Base-by-base conservation (phyloP, 2,113 vertebrate genomes). In the Megalops atlanticus region DNA sequence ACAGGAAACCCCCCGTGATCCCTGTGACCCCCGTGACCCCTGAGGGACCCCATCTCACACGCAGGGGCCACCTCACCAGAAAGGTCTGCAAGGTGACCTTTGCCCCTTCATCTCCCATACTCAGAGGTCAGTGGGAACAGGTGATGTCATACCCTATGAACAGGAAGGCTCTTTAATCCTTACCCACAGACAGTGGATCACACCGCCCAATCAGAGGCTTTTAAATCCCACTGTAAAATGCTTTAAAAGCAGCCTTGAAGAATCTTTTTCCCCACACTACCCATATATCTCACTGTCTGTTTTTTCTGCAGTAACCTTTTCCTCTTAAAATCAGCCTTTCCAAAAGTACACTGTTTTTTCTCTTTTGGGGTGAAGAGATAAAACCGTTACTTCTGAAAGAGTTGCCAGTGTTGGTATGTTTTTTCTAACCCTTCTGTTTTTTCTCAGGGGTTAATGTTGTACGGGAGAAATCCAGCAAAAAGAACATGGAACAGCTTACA, bases 51-150 rank as follows among this genome's bases (percentile, higher is more conserved):
- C 33, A 47, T 16, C 1, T 33, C 3, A 70, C 15, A 21, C 36
- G 72, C 35, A 31, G 52, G 36, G n/a, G 24, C 14, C 71, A 79
- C 41, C 45, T 84, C 47, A 77, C 41, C 49, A 80, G 83, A n/a
- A 84, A 85, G 43, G 73, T 85, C 31, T 86, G 76, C 83, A 81
- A 64, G 45, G 72, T 82, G 71, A 33, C 43, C 68, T 79, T 78
- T 70, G 68, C 5, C 68, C 68, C 68, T 8, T 35, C 31, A 35
- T 24, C 33, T 3, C 33, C 68, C 18, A 15, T 16, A 4, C 21
- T 74, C 73, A 84, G 81, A 80, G 85, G 81, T 83, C 72, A 76
- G 78, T 78, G 72, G 40, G 68, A 49, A 79, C 24, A 58, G 45
- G 16, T 49, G 45, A 49, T 49, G 54, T 58, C 8, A 58, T 24